Conservation (phyloP, 2,888 invertebrate species). For the Ypsolopha scabrella region DNA sequence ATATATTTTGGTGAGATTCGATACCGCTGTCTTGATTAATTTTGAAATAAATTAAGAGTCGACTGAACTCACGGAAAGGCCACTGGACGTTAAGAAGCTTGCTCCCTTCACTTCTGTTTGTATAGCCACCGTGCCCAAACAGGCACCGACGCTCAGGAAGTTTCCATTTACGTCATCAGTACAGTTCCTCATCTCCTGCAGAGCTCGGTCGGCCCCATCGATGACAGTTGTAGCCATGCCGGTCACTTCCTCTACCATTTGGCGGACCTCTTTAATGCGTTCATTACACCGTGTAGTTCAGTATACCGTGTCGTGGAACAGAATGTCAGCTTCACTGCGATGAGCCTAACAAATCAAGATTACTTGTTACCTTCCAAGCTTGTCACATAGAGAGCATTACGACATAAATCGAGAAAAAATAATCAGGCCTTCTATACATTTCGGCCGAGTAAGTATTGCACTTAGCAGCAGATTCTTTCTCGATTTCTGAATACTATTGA, state of each 20-base stretch:
- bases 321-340: conserved; percentile 24
- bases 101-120: conserved; percentile 36
- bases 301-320: conserved; percentile 30
- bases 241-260: conserved; percentile 24
- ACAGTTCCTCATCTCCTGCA: conserved; percentile 40
- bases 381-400: not conserved
- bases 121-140: conserved; percentile 35
- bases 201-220: conserved; percentile 22
- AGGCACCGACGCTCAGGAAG: conserved; percentile 31
- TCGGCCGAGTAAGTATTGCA: no score
- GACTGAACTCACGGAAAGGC: conserved; percentile 29
- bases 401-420: conserved; percentile 13
- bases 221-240: conserved; percentile 24
- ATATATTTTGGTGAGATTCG: no score
- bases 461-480: no score
- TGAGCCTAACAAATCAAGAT: conserved; percentile 25
- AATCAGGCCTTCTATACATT: no score
- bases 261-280: conserved; percentile 27
- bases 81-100: conserved; percentile 31
- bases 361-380: not conserved
- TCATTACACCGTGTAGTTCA: conserved; percentile 37
- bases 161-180: conserved; percentile 22
- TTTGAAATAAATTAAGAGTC: no score
- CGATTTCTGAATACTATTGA: no score
- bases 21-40: no score